A percentile compares a stretch with the other conserved stretches of the same genome.
Evolutionary conservation across 2,113 vertebrate genomes (phyloP).

Genomic region (Gulo gulo): DNA sequence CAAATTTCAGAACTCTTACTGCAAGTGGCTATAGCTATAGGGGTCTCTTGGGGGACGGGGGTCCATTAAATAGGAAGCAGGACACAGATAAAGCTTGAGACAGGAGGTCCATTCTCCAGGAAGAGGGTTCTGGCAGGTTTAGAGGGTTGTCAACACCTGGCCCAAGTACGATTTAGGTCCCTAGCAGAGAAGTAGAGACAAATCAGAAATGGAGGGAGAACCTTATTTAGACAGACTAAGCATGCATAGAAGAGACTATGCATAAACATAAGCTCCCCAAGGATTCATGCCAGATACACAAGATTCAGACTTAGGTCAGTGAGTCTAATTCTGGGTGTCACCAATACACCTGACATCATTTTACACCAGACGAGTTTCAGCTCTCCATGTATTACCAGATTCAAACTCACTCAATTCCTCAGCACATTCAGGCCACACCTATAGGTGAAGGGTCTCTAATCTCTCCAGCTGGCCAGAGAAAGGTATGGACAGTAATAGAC

Average conservation of each 20-base stretch:
- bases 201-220: background rate
- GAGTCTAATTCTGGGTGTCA: background rate
- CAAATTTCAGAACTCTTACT: background rate
- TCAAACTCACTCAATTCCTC: background rate
- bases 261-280: background rate
- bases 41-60: background rate
- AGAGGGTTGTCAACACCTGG: background rate
- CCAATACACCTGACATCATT: background rate
- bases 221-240: background rate
- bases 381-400: background rate
- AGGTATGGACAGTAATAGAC: background rate
- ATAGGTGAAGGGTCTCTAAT: background rate
- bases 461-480: background rate
- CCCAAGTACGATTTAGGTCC: background rate
- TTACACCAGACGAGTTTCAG: background rate
- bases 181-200: background rate
- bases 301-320: background rate
- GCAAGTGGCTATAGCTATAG: background rate
- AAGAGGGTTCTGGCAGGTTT: background rate
- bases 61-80: background rate
- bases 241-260: background rate
- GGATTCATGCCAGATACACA: background rate
- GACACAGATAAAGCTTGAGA: background rate
- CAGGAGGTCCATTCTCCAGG: background rate
- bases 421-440: background rate